Evolutionary conservation across 2,888 invertebrate species (phyloP), one percentile per base, ranked within the genome.

Genomic region (Hirtodrosophila confusa): DNA sequence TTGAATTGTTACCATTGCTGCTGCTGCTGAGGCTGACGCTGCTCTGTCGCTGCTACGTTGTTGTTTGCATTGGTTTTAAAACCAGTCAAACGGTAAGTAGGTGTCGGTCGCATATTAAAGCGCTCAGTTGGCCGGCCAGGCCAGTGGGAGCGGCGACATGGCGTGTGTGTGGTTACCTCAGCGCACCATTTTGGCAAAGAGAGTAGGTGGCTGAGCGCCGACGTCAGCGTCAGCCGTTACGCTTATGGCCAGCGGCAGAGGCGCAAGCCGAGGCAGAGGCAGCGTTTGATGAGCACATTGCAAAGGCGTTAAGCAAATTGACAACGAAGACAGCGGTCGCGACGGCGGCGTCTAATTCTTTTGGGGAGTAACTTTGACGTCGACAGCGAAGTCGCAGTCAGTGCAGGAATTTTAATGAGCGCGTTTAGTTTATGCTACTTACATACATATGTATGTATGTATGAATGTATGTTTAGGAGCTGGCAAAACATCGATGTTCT

Each of bases 131-230:
- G 56, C 56, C 67, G 63, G 65, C 41, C 55, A 31, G 31, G 31
- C 27, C 27, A 67, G 71, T 75, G 75, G 69, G 70, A 75, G 80
- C 74, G 79, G 57, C 68, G 50, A 43, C 36, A 67, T 68, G 48
- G 35, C 66, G 55, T 79, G 67, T 79, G 67, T 64, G 74, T 78
- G 84, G 83, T 88, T 88, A 88, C 88, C 85, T 80, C 86, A 83
- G 87, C 83, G 69, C 66, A 79, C 88, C 84, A 83, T 83, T 85
- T 88, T 83, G 86, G 88, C 80, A 77, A 86, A 83, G 88, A 88
- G 88, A 88, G 84, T 85, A 88, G 84, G 84, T 69, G 86, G 83
- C 69, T 55, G 60, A 51, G 36, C 58, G 43, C 39, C 37, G 57
- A 36, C 60, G 54, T 48, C 49, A 35, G 37, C 39, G 33, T 9